Evolutionary conservation across 2,888 invertebrate species (phyloP), one percentile per base, ranked within the genome.

Genomic region (Drosophila nr. medialis): DNA sequence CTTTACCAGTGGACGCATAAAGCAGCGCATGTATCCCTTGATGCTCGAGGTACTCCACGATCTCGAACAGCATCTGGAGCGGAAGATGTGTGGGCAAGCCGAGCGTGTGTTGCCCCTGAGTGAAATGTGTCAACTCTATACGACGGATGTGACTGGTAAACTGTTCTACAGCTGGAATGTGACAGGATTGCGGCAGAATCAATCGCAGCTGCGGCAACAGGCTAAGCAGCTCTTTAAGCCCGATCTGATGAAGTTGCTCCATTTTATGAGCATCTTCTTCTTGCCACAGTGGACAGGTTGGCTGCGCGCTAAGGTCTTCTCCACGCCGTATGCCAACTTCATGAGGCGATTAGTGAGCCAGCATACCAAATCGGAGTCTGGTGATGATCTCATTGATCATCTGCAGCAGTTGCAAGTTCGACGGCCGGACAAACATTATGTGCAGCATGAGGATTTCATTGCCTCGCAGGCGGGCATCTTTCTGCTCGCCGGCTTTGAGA

Each of bases 321-420:
- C 83, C 11, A 15, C 49, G 38, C 62, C 75, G 4, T 89, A 90
- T 30, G 45, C 69, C 0, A 66, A 67, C 4, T 94, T 93, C 60
- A 83, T 94, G 40, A 74, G 92, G 0, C 90, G 92, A 0, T 85
- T 94, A 36, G 83, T 45, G 62, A 18, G 54, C 0, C 61, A 56
- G 10, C 72, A 64, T 1, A 8, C 59, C 8, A 51, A 59, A 11
- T 56, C 13, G 8, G 0, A 38, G 49, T 15, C 61, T 71, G 90
- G 91, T 21, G 94, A 94, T 81, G 94, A 94, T 83, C 92, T 94
- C 3, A 90, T 94, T 10, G 93, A 93, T 63, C 79, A 93, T 21
- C 77, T 94, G 24, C 75, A 93, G 53, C 90, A 92, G 29, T 70
- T 94, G 13, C 92, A 90, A 55, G 10, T 74, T 77, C 54, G 27